Conservation (phyloP, 1,140 invertebrate genomes). For the Scaptomyza montana region DNA sequence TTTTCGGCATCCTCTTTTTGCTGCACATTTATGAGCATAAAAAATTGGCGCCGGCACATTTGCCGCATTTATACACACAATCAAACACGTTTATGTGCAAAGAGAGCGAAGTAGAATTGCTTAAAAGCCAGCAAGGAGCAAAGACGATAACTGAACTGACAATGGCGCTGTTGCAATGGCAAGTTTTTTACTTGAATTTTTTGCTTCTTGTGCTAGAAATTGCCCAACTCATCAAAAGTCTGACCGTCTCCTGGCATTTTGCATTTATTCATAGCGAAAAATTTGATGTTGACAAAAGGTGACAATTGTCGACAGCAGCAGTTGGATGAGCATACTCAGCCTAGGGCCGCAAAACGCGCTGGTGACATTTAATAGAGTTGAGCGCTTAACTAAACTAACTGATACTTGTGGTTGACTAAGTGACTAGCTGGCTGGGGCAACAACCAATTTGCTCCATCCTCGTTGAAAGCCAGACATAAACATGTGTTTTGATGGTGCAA, state of each 20-base stretch:
- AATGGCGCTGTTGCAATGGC: conserved; percentile 48
- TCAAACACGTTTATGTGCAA: conserved; percentile 40
- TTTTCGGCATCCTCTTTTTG: conserved; percentile 2
- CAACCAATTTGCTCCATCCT: not conserved
- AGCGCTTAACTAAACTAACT: conserved; percentile 11
- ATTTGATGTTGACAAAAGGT: conserved; percentile 76
- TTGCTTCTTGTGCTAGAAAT: conserved; percentile 49
- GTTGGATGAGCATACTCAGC: conserved; percentile 1
- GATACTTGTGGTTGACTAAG: conserved; percentile 12
- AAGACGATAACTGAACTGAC: conserved; percentile 67
- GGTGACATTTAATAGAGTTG: conserved; percentile 17
- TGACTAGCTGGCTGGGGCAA: conserved; percentile 2
- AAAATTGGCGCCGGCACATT: conserved; percentile 71
- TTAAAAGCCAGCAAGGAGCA: conserved; percentile 55
- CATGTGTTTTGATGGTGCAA: conserved; percentile 48
- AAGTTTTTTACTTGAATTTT: conserved; percentile 30
- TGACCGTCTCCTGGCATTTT: conserved; percentile 54
- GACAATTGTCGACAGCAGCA: conserved; percentile 65
- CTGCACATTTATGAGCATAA: conserved; percentile 78
- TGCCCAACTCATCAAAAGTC: conserved; percentile 77
- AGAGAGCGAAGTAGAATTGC: conserved; percentile 40
- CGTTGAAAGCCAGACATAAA: conserved; percentile 58
- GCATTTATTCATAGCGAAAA: conserved; percentile 79
- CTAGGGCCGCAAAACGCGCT: conserved; percentile 12
- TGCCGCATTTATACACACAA: conserved; percentile 74